Evolutionary conservation across 2,113 vertebrate species (phyloP), one percentile per base, ranked within the genome.

Genomic region (Dolichallabes microphthalmus): DNA sequence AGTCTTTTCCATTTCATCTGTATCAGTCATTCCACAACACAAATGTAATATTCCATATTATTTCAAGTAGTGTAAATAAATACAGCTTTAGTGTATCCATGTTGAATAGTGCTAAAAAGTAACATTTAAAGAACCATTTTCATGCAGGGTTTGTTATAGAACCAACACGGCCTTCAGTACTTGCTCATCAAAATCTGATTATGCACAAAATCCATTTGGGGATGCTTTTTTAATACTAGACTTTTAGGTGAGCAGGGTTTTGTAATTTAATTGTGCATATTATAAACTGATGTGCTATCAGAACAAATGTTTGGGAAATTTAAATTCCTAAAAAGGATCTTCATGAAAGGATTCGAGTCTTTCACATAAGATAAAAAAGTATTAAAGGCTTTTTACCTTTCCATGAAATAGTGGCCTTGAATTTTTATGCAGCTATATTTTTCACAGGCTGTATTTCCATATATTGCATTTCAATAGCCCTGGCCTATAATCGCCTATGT

Each of bases 391-490:
- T 55, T 60, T 57, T 27, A 35, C 73, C 20, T 77, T 84, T 76
- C 10, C 63, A 61, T 35, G n/a, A 53, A 32, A 66, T 3, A n/a
- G 27, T 55, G 13, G 20, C 73, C 69, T 64, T 15, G 50, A 63
- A 66, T 68, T 57, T 76, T 12, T 63, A 60, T 64, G 82, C 58
- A 30, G n/a, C 53, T 1, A 30, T 66, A 63, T 39, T 53, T 80
- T 82, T 69, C n/a, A 53, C 50, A 20, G 13, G 20, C 61, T 55
- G 53, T 76, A 84, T 84, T 84, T 78, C 52, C 20, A 32, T 76
- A 55, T 35, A 78, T 84, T 84, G 32, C 83, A 78, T 66, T 77
- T 84, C 60, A 77, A 53, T 55, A 64, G 82, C 45, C n/a, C 14
- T 53, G 57, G 27, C 60, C 64, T 52, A 27, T 69, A 80, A 69